Base-by-base conservation (phyloP, 2,888 invertebrate genomes). In the Leptopterna dolabrata region DNA sequence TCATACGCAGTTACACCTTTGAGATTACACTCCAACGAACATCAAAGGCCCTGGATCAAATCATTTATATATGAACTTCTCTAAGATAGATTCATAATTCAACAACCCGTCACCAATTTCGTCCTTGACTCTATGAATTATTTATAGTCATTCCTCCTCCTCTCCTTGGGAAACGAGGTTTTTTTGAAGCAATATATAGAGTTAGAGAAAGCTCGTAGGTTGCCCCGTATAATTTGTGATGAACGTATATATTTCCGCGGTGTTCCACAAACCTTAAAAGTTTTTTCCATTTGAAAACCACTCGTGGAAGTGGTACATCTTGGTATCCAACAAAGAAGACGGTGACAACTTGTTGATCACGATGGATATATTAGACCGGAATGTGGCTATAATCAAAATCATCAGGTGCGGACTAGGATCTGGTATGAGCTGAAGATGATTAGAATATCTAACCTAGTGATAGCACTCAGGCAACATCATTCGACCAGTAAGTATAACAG, bases 1-100 rank as follows among this genome's bases (percentile, higher is more conserved):
- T 85, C 85, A 85, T 85, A 85, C 85, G 30, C 71, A 83, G 73
- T 85, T 85, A 85, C 85, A 85, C 85, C 85, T 85, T 85, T 85
- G 85, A 85, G 85, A 85, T 83, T 47, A 85, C 85, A 85, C 85
- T 73, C 73, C 85, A 85, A 76, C 73, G 45, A 14, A 85, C 85
- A 85, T 85, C 85, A 85, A 85, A 85, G 71, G 76, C 45, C 47
- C 16, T n/a, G 71, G 29, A 85, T 55, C 85, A 45, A 85, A 73
- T 85, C 85, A 85, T 85, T 83, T 83, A 83, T 85, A 85, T 85
- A 85, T 85, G 71, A 85, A 71, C 29, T 73, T 85, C 76, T 85
- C 45, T 36, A 27, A 73, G 85, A 85, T 76, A 76, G 76, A 85
- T 85, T 85, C 85, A 85, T 85, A 85, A 85, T 85, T 85, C 51